phyloP scores from a whole-genome alignment of 1,140 invertebrate species.

The Drosophila neocordata region DNA sequence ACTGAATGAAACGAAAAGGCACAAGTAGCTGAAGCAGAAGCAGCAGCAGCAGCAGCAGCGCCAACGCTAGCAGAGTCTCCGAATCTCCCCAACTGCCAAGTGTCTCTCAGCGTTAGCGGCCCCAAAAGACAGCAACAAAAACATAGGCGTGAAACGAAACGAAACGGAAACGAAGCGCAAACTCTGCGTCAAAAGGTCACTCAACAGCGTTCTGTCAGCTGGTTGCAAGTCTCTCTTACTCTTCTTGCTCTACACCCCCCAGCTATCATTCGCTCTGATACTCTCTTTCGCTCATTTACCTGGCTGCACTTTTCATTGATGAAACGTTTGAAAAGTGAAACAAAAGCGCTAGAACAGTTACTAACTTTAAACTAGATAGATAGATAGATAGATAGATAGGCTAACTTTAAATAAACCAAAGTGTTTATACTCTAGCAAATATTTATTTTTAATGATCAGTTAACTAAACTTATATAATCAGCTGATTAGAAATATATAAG shows the following conservation, averaged over 20 bases:
- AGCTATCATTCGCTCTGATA: too few relatives aligned
- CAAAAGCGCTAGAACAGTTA: constrained; percentile 31
- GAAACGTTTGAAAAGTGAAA: constrained; percentile 66
- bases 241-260: not conserved
- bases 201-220: constrained; percentile 23
- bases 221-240: constrained; percentile 16
- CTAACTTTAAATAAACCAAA: not conserved
- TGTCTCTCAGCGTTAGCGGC: constrained; percentile 3
- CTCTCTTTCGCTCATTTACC: constrained; percentile 1
- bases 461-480: too few relatives aligned
- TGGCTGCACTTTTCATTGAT: constrained; percentile 49
- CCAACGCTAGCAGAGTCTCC: not conserved
- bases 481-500: too few relatives aligned
- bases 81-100: constrained; percentile 16
- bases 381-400: fast-evolving
- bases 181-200: constrained; percentile 39
- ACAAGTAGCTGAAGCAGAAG: not conserved
- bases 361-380: not conserved
- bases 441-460: not conserved
- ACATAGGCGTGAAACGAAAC: constrained; percentile 55
- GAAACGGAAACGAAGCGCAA: constrained; percentile 59
- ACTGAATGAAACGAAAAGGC: constrained; percentile 36
- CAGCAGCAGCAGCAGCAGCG: not conserved
- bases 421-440: not conserved
- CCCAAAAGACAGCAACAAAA: constrained; percentile 12